A percentile compares a stretch with the other conserved stretches of the same genome.
Conservation (phyloP, 2,888 invertebrate genomes). For the Calliopum simillimum region DNA sequence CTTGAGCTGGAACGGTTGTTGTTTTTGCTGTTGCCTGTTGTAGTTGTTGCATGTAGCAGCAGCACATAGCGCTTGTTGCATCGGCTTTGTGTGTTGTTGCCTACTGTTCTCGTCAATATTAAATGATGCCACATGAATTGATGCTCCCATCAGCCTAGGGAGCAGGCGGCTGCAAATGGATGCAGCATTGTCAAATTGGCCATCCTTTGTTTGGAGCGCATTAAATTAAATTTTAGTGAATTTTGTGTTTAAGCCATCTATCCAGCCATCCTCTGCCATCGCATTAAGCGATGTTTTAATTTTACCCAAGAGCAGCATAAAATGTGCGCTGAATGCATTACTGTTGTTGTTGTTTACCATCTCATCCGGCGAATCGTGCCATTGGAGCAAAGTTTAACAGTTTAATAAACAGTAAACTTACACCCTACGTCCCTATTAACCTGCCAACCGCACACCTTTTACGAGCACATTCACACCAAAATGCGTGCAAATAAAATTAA, state of each 20-base stretch:
- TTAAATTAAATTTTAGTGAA: slow-evolving; percentile 6
- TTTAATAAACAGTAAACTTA: not conserved
- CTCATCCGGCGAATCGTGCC: slow-evolving; percentile 4
- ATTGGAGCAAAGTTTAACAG: slow-evolving; percentile 10
- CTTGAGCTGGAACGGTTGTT: slow-evolving; percentile 46
- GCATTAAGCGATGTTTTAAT: not conserved
- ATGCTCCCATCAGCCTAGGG: not conserved
- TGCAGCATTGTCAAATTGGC: not conserved
- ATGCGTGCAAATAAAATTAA: slow-evolving; percentile 26
- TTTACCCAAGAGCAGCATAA: slow-evolving; percentile 16
- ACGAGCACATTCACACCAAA: not conserved
- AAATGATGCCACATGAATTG: slow-evolving; percentile 32
- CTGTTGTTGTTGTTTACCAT: not conserved
- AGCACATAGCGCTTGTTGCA: slow-evolving; percentile 13
- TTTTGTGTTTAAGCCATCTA: not conserved
- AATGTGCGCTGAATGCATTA: not conserved
- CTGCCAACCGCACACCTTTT: not conserved
- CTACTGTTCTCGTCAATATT: slow-evolving; percentile 47
- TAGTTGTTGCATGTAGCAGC: too few species aligned
- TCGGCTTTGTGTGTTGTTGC: not conserved
- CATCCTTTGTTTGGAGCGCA: not conserved
- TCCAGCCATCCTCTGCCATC: not conserved
- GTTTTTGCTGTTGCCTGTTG: slow-evolving; percentile 39
- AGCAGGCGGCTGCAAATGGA: not conserved
- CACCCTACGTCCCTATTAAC: not conserved